Evolutionary conservation across 2,888 invertebrate species (phyloP).

Genomic region (Margaritifera margaritifera): DNA sequence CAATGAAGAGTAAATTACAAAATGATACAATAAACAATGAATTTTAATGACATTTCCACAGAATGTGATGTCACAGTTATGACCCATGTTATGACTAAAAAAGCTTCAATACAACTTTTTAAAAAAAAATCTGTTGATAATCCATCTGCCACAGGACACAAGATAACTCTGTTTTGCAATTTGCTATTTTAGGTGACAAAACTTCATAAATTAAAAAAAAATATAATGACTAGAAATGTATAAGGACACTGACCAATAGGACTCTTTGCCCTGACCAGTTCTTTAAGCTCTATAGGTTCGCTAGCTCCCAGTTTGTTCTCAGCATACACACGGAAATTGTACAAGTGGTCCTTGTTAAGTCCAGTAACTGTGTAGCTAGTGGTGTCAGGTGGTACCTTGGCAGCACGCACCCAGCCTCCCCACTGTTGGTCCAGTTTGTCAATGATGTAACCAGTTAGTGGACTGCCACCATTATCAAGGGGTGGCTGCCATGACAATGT

Average conservation of each 20-base stretch:
- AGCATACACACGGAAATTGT: conserved; percentile 70
- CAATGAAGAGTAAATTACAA: too few relatives aligned
- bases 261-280: conserved; percentile 76
- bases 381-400: conserved; percentile 42
- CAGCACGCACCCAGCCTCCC: conserved; percentile 64
- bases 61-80: too few relatives aligned
- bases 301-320: conserved; percentile 72
- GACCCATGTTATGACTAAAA: too few relatives aligned
- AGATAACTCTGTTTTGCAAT: too few relatives aligned
- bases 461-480: conserved; percentile 66
- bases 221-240: background rate
- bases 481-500: conserved; percentile 70
- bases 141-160: too few relatives aligned
- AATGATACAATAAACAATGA: too few relatives aligned
- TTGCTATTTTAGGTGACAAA: too few relatives aligned
- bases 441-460: conserved; percentile 67
- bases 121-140: too few relatives aligned
- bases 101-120: too few relatives aligned
- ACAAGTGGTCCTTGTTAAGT: conserved; percentile 57
- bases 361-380: conserved; percentile 38
- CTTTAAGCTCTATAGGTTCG: conserved; percentile 81
- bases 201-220: too few relatives aligned
- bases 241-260: conserved; percentile 80
- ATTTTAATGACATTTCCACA: too few relatives aligned
- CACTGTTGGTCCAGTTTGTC: conserved; percentile 60